Evolutionary conservation across 2,888 invertebrate genomes (phyloP), one percentile per base, ranked within the genome.

Genomic region (Portevinia maculata): DNA sequence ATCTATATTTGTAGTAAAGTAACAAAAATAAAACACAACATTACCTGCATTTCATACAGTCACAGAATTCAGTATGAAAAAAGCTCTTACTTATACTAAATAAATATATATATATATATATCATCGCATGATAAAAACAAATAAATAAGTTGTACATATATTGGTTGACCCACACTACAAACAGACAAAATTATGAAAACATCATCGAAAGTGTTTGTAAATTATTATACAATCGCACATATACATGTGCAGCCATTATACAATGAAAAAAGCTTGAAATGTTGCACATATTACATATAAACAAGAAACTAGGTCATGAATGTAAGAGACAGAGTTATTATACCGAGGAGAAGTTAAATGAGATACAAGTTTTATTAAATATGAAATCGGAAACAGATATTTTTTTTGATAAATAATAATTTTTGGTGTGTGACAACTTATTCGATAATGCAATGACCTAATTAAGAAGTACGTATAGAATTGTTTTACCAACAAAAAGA

Each of bases 241-340:
- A 62, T 13, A 83, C 83, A 41, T 44, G 6, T 21, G 21, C 44
- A 39, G 11, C 6, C 37, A 78, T 83, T 83, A 83, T 78, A 83
- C 78, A 83, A 83, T 60, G 55, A 34, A 71, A 73, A 81, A 83
- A 78, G 71, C 71, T 78, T 70, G 46, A 57, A 55, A 60, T 67
- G 60, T 78, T 83, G 83, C 78, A 83, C 78, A 83, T 65, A 78
- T 83, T 65, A 78, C 65, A 83, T 62, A 83, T 71, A 78, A 84
- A 86, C 73, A 85, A 87, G 88, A 90, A 90, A 90, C 90, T 90
- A 90, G 90, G 90, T 90, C 90, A 90, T 89, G 90, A 90, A 89
- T 89, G 90, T 88, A 90, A 88, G 90, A 90, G 90, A 90, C 88
- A 87, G 88, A 88, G 86, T 87, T 87, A 89, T 87, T 86, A 62